These are phyloP conservation scores for Drosophila setosimentum DNA, from an alignment of 2,888 invertebrate genomes.

Conservation along the genomic window DNA sequence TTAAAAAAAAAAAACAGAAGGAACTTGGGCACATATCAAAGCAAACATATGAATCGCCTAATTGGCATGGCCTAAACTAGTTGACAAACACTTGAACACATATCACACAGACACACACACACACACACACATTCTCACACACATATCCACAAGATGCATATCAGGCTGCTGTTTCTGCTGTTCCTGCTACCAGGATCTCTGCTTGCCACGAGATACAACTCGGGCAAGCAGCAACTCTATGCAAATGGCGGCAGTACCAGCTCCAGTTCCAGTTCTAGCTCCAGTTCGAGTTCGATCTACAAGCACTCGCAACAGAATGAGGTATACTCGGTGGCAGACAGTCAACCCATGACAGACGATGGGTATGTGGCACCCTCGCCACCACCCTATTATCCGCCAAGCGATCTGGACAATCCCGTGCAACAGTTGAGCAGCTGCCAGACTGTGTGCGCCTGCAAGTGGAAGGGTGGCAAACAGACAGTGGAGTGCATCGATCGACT, in stretches of 20 bases:
- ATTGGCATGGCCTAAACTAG: constrained; percentile 39
- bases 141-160: constrained; percentile 27
- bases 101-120: constrained; percentile 10
- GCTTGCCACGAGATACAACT: constrained; percentile 60
- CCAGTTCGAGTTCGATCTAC: constrained; percentile 12
- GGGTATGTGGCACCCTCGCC: constrained; percentile 70
- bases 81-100: constrained; percentile 1
- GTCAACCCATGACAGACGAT: constrained; percentile 82
- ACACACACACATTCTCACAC: constrained; percentile 16
- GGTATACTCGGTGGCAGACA: constrained; percentile 80
- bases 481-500: constrained; percentile 95
- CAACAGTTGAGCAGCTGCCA: constrained; percentile 86
- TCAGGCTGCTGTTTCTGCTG: constrained; percentile 37
- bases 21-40: constrained; percentile 15
- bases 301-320: constrained; percentile 69
- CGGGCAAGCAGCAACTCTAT: constrained; percentile 41
- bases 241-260: constrained; percentile 45
- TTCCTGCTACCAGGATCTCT: constrained; percentile 40
- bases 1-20: constrained; percentile 49
- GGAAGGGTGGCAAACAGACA: constrained; percentile 97
- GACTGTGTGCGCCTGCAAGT: constrained; percentile 94
- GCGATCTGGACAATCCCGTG: constrained; percentile 54
- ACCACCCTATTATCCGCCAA: constrained; percentile 30
- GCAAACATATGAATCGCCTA: constrained; percentile 28
- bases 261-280: constrained; percentile 19